These are phyloP conservation scores for Ctenoplectra terminalis DNA, from an alignment of 1,140 invertebrate species.

Conservation along the genomic window DNA sequence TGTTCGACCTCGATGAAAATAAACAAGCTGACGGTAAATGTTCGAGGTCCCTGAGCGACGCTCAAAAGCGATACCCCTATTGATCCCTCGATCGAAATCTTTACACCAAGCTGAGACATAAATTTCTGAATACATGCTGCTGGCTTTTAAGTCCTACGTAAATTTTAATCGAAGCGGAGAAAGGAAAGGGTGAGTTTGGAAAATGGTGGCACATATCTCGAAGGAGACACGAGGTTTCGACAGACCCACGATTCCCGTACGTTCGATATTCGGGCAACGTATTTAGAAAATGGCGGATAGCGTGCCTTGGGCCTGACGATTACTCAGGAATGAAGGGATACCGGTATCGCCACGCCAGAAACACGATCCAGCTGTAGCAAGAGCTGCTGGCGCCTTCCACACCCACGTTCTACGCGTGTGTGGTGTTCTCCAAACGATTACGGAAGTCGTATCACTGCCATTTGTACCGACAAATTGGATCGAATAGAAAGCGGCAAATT, in stretches of 20 bases:
- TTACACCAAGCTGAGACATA: too few relatives aligned
- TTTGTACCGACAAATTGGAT: constrained; percentile 32
- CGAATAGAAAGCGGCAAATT: constrained; percentile 38
- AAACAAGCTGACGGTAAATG: constrained; percentile 68
- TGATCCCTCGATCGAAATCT: too few relatives aligned
- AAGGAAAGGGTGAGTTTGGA: neutral
- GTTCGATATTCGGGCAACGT: constrained; percentile 63
- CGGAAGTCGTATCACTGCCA: constrained; percentile 31
- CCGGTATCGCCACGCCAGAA: constrained; percentile 79
- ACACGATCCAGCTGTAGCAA: constrained; percentile 69
- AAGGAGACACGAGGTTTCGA: constrained; percentile 33
- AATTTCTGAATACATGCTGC: too few relatives aligned
- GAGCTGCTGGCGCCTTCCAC: constrained; percentile 72
- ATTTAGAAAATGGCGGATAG: constrained; percentile 80
- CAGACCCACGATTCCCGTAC: constrained; percentile 40
- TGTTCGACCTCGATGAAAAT: constrained; percentile 59
- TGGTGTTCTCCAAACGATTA: constrained; percentile 47
- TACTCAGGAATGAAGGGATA: constrained; percentile 83
- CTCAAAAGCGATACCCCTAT: neutral
- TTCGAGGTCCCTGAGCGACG: constrained; percentile 20
- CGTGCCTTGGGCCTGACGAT: constrained; percentile 79
- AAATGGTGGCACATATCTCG: neutral
- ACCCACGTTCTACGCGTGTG: constrained; percentile 58
- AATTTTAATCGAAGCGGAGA: neutral
- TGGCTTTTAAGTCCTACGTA: too few relatives aligned